Evolutionary conservation across 2,888 invertebrate species (phyloP).

Genomic region (Phyllotreta striolata): DNA sequence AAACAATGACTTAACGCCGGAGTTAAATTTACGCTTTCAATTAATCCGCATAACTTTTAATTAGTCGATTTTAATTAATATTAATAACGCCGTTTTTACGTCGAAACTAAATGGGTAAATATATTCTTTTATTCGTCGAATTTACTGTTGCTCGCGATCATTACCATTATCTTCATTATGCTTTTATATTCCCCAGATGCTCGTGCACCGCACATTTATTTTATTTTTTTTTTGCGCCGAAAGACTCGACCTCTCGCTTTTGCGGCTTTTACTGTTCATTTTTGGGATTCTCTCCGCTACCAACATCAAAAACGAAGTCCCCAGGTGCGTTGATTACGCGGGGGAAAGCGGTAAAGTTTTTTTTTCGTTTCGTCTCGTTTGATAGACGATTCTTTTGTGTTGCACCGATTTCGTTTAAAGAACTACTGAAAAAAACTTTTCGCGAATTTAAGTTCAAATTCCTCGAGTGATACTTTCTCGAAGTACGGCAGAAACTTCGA

Average conservation of each 20-base stretch:
- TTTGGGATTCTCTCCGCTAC: not conserved
- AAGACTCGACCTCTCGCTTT: constrained; percentile 6
- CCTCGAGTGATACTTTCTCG: too few relatives aligned
- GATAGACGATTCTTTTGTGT: too few relatives aligned
- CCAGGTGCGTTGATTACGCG: constrained; percentile 6
- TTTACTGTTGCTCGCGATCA: constrained; percentile 14
- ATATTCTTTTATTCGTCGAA: constrained; percentile 9
- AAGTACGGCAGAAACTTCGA: too few relatives aligned
- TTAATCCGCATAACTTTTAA: not conserved
- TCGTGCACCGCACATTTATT: constrained; percentile 17
- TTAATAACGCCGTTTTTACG: constrained; percentile 7
- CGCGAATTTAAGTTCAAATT: too few relatives aligned
- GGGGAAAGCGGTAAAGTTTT: not conserved
- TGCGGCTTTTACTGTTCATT: constrained; percentile 13
- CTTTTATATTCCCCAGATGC: constrained; percentile 15
- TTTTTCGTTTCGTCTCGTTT: not conserved
- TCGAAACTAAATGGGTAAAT: constrained; percentile 9
- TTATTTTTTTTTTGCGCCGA: not conserved
- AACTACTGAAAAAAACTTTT: too few relatives aligned
- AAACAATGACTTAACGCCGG: not conserved
- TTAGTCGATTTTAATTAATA: constrained; percentile 12
- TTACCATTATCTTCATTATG: constrained; percentile 30
- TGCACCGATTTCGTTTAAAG: too few relatives aligned
- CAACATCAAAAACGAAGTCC: constrained; percentile 8
- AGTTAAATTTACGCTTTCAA: constrained; percentile 3